A percentile compares a stretch with the other conserved stretches of the same genome.
Conservation (phyloP, 2,888 invertebrate genomes). For the Sturmia bella region DNA sequence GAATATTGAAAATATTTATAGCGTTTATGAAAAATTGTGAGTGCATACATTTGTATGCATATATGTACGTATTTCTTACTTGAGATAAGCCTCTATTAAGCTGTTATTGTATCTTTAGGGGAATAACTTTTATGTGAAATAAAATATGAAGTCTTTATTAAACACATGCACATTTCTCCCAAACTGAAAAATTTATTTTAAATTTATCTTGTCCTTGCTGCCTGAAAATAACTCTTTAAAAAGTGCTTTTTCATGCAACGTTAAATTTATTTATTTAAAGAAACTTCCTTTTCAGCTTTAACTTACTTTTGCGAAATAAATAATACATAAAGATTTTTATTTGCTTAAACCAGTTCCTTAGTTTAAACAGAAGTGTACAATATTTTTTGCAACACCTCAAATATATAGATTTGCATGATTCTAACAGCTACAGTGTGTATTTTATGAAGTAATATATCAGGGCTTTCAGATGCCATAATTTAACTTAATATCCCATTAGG, state of each 20-base stretch:
- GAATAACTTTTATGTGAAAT: conserved; percentile 15
- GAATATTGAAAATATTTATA: no score
- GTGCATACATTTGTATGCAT: no score
- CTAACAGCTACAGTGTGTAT: no score
- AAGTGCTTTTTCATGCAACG: conserved; percentile 20
- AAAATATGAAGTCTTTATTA: conserved; percentile 7
- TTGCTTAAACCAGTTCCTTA: conserved; percentile 23
- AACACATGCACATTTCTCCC: conserved; percentile 32
- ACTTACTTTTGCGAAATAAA: conserved; percentile 21
- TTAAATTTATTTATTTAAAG: conserved; percentile 33
- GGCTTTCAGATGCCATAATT: no score
- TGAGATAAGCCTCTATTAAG: conserved; percentile 49
- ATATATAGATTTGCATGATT: no score
- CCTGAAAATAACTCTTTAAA: conserved; percentile 23
- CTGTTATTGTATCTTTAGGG: conserved; percentile 15
- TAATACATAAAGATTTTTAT: conserved; percentile 29
- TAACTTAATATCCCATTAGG: no score
- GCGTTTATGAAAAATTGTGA: no score
- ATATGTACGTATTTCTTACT: conserved; percentile 10
- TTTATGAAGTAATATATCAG: no score
- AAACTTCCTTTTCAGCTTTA: conserved; percentile 40
- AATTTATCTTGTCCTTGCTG: neutral
- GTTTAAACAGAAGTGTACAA: neutral
- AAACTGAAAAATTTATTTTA: conserved; percentile 16
- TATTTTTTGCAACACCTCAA: no score